Evolutionary conservation across 2,888 invertebrate genomes (phyloP).

Genomic region (Pediacus dermestoides): DNA sequence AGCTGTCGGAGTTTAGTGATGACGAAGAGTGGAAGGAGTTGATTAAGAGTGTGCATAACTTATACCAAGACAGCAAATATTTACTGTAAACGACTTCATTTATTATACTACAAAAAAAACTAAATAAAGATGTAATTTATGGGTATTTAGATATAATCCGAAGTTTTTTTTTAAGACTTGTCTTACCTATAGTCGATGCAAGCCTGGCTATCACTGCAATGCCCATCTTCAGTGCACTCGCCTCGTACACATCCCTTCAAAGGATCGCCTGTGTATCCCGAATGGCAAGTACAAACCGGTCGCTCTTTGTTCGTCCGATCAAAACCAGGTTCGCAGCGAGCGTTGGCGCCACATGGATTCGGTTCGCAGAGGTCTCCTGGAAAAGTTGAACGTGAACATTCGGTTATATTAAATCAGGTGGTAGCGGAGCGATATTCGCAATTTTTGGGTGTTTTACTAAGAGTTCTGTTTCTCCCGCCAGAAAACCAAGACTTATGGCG

Average conservation of each 20-base stretch:
- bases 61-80: conserved; percentile 29
- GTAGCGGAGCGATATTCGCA: too few species aligned
- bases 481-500: too few species aligned
- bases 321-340: conserved; percentile 77
- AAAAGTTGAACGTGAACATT: background rate
- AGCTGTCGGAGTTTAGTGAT: conserved; percentile 38
- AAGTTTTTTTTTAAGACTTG: too few species aligned
- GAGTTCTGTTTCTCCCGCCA: too few species aligned
- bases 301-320: conserved; percentile 77
- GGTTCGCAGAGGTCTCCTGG: conserved; percentile 79
- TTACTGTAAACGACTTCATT: too few species aligned
- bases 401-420: too few species aligned
- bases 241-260: conserved; percentile 69
- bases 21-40: conserved; percentile 41
- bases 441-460: too few species aligned
- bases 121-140: too few species aligned
- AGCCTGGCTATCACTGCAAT: conserved; percentile 71
- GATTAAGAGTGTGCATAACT: conserved; percentile 36
- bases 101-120: too few species aligned
- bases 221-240: conserved; percentile 73
- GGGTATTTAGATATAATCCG: too few species aligned
- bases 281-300: conserved; percentile 80
- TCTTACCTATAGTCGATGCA: conserved; percentile 73
- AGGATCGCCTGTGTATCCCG: conserved; percentile 76
- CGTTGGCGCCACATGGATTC: conserved; percentile 80